A percentile compares a stretch with the other conserved stretches of the same genome.
phyloP scores from a whole-genome alignment of 2,797 vertebrate species.

The Enteromius fasciolatus region DNA sequence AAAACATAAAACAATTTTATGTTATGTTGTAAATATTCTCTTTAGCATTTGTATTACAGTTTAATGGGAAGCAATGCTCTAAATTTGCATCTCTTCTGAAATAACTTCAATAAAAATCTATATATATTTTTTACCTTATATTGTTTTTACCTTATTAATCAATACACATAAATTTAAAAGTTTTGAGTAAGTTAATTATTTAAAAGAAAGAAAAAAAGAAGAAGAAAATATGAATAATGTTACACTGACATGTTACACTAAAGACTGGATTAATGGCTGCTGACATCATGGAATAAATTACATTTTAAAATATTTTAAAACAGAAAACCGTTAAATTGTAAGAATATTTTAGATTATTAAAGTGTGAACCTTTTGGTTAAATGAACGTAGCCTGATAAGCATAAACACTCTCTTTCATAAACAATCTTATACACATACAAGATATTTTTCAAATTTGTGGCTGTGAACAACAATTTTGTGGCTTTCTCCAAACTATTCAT shows the following conservation, averaged over 20 bases:
- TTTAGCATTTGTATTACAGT: background rate
- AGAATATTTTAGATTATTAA: background rate
- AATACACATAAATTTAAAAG: background rate
- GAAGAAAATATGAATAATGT: background rate
- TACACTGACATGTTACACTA: background rate
- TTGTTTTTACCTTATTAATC: background rate
- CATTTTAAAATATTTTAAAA: too few species aligned
- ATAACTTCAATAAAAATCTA: background rate
- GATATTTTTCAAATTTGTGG: background rate
- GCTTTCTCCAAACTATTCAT: background rate
- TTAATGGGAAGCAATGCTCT: background rate
- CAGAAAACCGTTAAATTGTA: too few species aligned
- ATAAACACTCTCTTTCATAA: background rate
- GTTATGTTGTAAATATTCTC: background rate
- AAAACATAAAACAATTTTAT: too few species aligned
- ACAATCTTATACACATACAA: background rate
- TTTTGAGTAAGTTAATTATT: background rate
- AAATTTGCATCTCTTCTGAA: background rate
- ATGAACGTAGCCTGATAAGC: background rate
- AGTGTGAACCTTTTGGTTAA: background rate
- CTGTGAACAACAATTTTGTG: background rate
- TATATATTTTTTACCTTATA: too few species aligned
- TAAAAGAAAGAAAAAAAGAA: background rate
- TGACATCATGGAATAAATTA: background rate
- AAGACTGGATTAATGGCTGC: background rate